Conservation (phyloP, 2,888 invertebrate species). For the Diploptera punctata region DNA sequence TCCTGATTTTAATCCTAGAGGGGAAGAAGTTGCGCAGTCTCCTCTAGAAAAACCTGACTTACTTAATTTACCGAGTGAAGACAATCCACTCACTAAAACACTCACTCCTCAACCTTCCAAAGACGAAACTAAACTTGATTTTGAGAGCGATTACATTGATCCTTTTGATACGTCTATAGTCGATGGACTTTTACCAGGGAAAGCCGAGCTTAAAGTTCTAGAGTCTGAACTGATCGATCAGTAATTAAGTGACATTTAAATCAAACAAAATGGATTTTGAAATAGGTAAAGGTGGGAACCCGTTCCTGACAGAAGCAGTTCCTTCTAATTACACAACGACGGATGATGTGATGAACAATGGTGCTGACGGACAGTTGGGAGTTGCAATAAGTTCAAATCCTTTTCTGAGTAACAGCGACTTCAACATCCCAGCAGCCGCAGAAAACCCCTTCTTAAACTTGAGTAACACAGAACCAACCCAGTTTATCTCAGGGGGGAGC, state of each 20-base stretch:
- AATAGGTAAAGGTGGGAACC: constrained; percentile 67
- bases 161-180: constrained; percentile 88
- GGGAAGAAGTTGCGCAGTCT: background rate
- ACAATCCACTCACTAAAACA: constrained; percentile 52
- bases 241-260: constrained; percentile 15
- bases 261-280: constrained; percentile 58
- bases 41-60: constrained; percentile 45
- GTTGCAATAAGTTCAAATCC: constrained; percentile 63
- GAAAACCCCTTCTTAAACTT: constrained; percentile 75
- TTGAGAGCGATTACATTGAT: constrained; percentile 63
- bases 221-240: constrained; percentile 73
- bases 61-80: constrained; percentile 47
- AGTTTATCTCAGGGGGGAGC: background rate
- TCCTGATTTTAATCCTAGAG: constrained; percentile 46
- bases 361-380: constrained; percentile 52
- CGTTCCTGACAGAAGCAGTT: constrained; percentile 74
- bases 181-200: constrained; percentile 74
- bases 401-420: constrained; percentile 63
- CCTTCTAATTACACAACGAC: constrained; percentile 59
- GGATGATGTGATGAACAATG: constrained; percentile 42
- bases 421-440: constrained; percentile 50
- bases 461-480: constrained; percentile 18
- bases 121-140: constrained; percentile 52
- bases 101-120: constrained; percentile 52
- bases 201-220: constrained; percentile 76